These are phyloP conservation scores for Pipistrellus kuhlii DNA, from an alignment of 2,797 vertebrate genomes.

Conservation along the genomic window DNA sequence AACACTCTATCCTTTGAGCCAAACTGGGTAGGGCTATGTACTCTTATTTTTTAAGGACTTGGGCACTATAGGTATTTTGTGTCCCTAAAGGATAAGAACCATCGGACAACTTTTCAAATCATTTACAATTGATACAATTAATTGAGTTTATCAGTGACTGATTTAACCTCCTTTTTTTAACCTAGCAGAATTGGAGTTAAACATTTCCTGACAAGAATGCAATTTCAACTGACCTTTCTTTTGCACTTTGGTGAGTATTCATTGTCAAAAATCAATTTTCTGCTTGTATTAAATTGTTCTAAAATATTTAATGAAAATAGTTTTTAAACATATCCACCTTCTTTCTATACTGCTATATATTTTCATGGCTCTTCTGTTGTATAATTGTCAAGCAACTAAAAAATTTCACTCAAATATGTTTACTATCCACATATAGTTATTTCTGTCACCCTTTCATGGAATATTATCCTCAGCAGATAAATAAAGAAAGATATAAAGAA, in stretches of 20 bases:
- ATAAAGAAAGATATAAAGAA: background rate
- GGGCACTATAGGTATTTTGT: background rate
- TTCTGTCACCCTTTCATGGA: background rate
- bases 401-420: background rate
- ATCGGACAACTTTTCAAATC: background rate
- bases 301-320: slow-evolving; percentile 43
- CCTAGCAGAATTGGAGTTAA: slow-evolving; percentile 61
- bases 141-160: slow-evolving; percentile 4
- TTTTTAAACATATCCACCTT: slow-evolving; percentile 52
- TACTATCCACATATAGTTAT: background rate
- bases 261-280: slow-evolving; percentile 58
- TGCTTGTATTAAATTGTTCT: slow-evolving; percentile 36
- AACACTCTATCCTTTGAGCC: too few relatives aligned
- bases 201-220: slow-evolving; percentile 75
- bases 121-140: background rate
- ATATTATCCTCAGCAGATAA: background rate
- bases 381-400: background rate
- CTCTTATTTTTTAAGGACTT: slow-evolving; percentile 48
- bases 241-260: slow-evolving; percentile 84
- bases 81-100: background rate
- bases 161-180: slow-evolving; percentile 29
- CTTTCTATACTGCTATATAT: background rate
- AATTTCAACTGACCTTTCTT: slow-evolving; percentile 76
- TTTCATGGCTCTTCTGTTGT: background rate
- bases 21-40: too few relatives aligned